These are phyloP conservation scores for Petromus typicus DNA, from an alignment of 2,113 vertebrate genomes.

Conservation along the genomic window DNA sequence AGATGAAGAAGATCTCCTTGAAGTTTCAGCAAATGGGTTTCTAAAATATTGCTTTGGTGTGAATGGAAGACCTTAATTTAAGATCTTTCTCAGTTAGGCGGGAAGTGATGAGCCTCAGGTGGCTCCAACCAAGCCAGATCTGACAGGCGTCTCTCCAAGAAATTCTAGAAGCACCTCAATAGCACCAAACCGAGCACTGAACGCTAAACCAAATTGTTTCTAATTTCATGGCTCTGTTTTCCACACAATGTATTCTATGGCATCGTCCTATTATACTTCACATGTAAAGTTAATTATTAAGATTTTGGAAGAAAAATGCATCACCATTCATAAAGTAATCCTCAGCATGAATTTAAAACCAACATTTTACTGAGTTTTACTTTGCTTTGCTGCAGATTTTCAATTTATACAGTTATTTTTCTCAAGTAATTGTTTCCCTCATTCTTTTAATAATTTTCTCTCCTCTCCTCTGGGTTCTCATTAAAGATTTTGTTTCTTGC, in stretches of 20 bases:
- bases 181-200: background rate
- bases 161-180: background rate
- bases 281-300: background rate
- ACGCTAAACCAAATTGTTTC: background rate
- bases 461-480: background rate
- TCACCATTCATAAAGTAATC: background rate
- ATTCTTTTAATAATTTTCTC: slow-evolving; percentile 37
- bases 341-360: background rate
- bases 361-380: background rate
- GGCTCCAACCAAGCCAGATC: background rate
- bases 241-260: background rate
- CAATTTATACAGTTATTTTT: background rate
- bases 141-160: background rate
- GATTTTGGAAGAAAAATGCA: background rate
- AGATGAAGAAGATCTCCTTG: background rate
- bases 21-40: background rate
- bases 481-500: slow-evolving; percentile 57
- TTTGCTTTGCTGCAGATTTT: background rate
- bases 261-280: background rate
- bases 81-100: background rate
- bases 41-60: background rate
- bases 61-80: background rate
- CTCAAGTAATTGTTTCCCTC: background rate
- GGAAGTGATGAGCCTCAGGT: background rate
- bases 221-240: background rate